Evolutionary conservation across 23 tunicate species (phyloP).

Genomic region (Trididemnum clinides): DNA sequence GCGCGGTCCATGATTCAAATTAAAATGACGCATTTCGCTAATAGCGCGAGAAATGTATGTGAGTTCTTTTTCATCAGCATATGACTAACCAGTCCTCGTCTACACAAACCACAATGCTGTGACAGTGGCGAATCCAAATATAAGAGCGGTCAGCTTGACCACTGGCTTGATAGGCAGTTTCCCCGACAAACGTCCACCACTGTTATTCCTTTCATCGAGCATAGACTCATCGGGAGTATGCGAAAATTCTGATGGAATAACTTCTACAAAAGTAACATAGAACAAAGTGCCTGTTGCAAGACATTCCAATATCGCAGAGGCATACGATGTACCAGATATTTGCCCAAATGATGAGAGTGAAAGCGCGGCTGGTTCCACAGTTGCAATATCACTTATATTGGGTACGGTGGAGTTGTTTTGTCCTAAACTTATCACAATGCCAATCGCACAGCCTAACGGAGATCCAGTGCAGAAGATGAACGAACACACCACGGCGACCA

Average conservation of each 20-base stretch:
- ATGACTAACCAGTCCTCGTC: no score
- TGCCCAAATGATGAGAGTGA: not conserved
- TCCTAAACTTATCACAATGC: slow-evolving; percentile 29
- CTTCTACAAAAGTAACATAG: slow-evolving; percentile 87
- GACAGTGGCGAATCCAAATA: slow-evolving; percentile 68
- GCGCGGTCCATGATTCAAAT: no score
- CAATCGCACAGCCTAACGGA: slow-evolving; percentile 77
- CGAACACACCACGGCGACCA: slow-evolving; percentile 45
- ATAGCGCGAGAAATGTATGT: no score
- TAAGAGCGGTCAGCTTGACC: slow-evolving; percentile 46
- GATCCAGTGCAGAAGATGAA: slow-evolving; percentile 75
- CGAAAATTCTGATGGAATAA: slow-evolving; percentile 77
- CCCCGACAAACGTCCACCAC: not conserved
- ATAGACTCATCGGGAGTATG: slow-evolving; percentile 36
- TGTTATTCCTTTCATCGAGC: not conserved
- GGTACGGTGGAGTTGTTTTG: not conserved
- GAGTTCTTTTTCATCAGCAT: no score
- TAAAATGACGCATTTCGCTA: no score
- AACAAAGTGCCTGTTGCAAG: slow-evolving; percentile 84
- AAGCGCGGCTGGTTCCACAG: not conserved
- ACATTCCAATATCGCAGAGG: slow-evolving; percentile 67
- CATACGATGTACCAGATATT: slow-evolving; percentile 31
- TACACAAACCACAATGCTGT: slow-evolving; percentile 66
- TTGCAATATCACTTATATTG: not conserved
- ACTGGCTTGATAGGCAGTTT: slow-evolving; percentile 37